Conservation (phyloP, 2,797 vertebrate genomes). For the Helarctos malayanus region DNA sequence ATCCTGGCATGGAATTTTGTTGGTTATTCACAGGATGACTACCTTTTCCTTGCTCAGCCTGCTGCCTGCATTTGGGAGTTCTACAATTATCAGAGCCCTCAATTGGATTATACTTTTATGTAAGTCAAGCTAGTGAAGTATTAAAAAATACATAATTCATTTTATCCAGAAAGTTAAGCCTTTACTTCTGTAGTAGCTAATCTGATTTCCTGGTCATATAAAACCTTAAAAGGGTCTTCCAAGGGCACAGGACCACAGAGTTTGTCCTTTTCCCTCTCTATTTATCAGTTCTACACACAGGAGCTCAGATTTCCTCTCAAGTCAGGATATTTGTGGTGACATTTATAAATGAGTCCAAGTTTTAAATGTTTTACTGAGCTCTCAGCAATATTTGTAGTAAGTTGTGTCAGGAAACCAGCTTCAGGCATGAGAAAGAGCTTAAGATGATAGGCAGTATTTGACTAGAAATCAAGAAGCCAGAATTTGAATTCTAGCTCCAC, state of each 20-base stretch:
- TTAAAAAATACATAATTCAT: slow-evolving; percentile 69
- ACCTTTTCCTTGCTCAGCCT: slow-evolving; percentile 43
- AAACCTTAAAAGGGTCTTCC: slow-evolving; percentile 71
- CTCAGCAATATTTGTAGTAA: slow-evolving; percentile 45
- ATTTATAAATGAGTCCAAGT: slow-evolving; percentile 61
- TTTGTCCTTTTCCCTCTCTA: background rate
- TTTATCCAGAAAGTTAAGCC: slow-evolving; percentile 50
- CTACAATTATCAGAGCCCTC: slow-evolving; percentile 56
- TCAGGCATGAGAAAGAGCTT: background rate
- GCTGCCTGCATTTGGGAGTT: slow-evolving; percentile 2
- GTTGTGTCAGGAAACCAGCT: slow-evolving; percentile 7
- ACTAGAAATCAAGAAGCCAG: slow-evolving; percentile 43
- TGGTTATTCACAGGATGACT: background rate
- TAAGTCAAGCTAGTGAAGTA: slow-evolving; percentile 57
- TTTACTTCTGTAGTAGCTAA: slow-evolving; percentile 58
- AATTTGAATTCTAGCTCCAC: slow-evolving; percentile 47
- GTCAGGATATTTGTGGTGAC: slow-evolving; percentile 56
- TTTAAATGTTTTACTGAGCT: slow-evolving; percentile 52
- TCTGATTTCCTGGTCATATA: slow-evolving; percentile 68
- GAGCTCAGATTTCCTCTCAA: slow-evolving; percentile 55
- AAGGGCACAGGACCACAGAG: background rate
- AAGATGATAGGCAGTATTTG: background rate
- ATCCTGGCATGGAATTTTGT: background rate
- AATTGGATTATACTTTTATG: slow-evolving; percentile 66
- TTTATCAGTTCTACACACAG: slow-evolving; percentile 48